Evolutionary conservation across 23 tunicate species (phyloP), one percentile per base, ranked within the genome.

Genomic region (Halocynthia aurantium): DNA sequence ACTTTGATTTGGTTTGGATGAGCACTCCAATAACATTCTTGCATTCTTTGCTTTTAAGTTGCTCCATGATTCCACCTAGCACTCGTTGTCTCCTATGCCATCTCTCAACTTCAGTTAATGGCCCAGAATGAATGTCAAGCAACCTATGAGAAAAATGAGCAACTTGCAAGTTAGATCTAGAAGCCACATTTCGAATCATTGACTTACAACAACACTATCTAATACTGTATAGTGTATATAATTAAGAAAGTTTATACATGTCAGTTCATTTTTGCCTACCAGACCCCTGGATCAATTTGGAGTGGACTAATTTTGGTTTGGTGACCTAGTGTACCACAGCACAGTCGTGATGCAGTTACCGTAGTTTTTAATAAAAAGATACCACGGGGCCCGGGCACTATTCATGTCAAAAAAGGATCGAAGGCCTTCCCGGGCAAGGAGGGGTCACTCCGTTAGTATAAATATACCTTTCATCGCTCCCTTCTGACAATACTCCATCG

Each of bases 31-130:
- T 90, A 57, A 90, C 90, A 57, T 90, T 85, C 60, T 90, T 90
- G 73, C 97, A 90, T 77, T 90, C 97, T 71, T 85, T 85, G 69
- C 84, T 81, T 64, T 90, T 90, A 50, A 90, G 70, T 53, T 90
- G 97, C 53, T 84, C 90, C 12, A 83, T 90, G 76, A 90, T 90
- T 11, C 84, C 84, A 51, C 87, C 86, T 49, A 90, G 80, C 7
- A 84, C 90, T 71, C 90, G 52, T 54, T 81, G 90, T 75, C 97
- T 72, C 51, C 97, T 62, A 22, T 84, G 87, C 97, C 97, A 90
- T 52, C 90, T 57, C 50, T 90, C 97, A 8, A 90, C 58, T 55
- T 90, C 97, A 50, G 97, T 84, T 8, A 84, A 77, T 52, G 90
- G 97, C 10, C 97, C 97, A 22, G 97, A 90, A 71, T 90, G 88